These are phyloP conservation scores for Eupithecia vulgata DNA, from an alignment of 2,888 invertebrate genomes.

Conservation along the genomic window DNA sequence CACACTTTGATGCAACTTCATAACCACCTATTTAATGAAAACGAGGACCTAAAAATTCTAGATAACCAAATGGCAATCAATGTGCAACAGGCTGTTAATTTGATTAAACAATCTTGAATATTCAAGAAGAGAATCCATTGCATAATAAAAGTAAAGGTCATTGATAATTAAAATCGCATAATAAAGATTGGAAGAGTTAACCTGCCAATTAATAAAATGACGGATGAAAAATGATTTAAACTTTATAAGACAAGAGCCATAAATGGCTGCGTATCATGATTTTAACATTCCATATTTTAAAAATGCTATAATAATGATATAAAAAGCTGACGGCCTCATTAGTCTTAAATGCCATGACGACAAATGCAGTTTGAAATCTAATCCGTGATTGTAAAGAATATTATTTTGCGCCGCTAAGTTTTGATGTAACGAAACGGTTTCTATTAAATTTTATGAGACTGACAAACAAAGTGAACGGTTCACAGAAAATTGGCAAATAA, in stretches of 20 bases:
- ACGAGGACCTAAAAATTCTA: background rate
- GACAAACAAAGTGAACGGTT: background rate
- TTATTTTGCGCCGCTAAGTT: background rate
- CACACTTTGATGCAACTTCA: background rate
- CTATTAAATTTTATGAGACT: background rate
- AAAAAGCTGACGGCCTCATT: conserved; percentile 39
- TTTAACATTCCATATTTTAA: conserved; percentile 36
- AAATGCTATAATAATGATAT: conserved; percentile 30
- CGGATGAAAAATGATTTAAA: background rate
- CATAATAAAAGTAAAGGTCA: conserved; percentile 19
- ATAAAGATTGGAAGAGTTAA: conserved; percentile 5
- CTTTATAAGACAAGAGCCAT: conserved; percentile 13
- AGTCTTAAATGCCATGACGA: conserved; percentile 37
- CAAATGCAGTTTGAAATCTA: conserved; percentile 29
- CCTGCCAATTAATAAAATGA: conserved; percentile 13
- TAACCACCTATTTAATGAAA: background rate
- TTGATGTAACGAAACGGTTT: background rate
- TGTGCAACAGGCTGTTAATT: background rate
- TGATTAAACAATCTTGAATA: background rate
- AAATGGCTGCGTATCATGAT: conserved; percentile 26
- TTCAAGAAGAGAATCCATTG: conserved; percentile 2
- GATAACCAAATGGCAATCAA: background rate
- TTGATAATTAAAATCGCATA: conserved; percentile 8
- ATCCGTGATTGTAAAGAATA: conserved; percentile 20
- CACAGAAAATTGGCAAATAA: background rate